A percentile compares a stretch with the other conserved stretches of the same genome.
phyloP scores from a whole-genome alignment of 2,113 vertebrate species.

The Corydoras maculifer region DNA sequence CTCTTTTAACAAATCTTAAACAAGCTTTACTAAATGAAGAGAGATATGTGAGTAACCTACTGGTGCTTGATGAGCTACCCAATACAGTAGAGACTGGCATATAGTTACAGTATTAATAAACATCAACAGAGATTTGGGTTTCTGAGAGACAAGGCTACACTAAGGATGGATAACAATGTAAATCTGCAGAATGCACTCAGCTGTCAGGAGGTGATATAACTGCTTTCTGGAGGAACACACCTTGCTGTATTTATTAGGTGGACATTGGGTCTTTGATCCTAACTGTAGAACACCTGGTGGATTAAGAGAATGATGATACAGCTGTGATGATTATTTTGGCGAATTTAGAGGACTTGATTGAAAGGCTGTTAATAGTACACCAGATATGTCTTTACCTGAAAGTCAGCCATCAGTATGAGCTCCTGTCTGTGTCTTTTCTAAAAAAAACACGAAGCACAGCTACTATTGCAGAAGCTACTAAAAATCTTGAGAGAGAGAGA shows the following conservation, averaged over 20 bases:
- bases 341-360: not conserved
- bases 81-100: not conserved
- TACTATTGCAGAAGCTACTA: not conserved
- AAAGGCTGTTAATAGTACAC: not conserved
- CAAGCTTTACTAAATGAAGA: not conserved
- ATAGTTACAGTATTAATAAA: not conserved
- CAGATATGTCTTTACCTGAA: not conserved
- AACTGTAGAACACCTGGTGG: not conserved
- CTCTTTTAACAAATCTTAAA: not conserved
- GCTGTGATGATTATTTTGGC: not conserved
- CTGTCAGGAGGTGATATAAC: not conserved
- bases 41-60: not conserved
- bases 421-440: not conserved
- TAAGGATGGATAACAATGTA: not conserved
- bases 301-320: not conserved
- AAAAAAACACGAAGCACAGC: not conserved
- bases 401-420: not conserved
- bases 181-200: not conserved
- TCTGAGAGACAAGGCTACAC: not conserved
- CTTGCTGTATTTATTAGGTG: not conserved
- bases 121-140: not conserved
- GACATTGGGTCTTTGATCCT: not conserved
- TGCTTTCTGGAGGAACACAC: not conserved
- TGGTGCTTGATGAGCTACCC: constrained; percentile 14
- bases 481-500: not conserved